Evolutionary conservation across 2,113 vertebrate species (phyloP), one percentile per base, ranked within the genome.

Genomic region (Gobio gobio): DNA sequence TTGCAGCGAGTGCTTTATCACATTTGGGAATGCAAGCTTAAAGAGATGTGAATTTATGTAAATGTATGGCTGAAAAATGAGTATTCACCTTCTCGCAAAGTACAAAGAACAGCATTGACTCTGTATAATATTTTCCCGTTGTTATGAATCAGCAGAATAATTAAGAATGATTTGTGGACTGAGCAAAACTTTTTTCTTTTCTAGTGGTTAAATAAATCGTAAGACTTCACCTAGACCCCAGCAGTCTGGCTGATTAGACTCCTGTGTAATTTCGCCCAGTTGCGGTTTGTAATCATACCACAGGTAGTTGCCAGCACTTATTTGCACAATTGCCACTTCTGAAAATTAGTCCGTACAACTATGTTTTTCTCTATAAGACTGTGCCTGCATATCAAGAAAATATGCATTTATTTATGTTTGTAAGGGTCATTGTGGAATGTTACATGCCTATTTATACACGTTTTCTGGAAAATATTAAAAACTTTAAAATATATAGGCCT

Each of bases 111-210:
- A 66, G 75, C 87, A 88, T 86, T 18, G 66, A 87, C 91, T 94
- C 88, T 90, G 95, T 94, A 93, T 86, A 94, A 92, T 93, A 93
- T 92, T 93, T 91, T 90, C 77, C 92, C 88, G 93, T 91, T 93
- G 91, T 93, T 94, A 92, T 92, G 89, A 88, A 91, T 92, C 89
- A 61, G 54, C 85, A 18, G 83, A 91, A 92, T 92, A 90, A 94
- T 94, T 93, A 93, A 91, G 89, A 93, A 92, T 93, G 93, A 94
- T 94, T 94, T 93, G 93, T 94, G 89, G 89, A 91, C 90, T 72
- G 86, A 84, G 86, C 54, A 85, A 86, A 90, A 90, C 87, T 83
- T 61, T 87, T 78, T 58, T 77, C 3, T 47, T 80, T 86, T 88
- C 84, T 22, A 26, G 83, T 24, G 29, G 76, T 87, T 89, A 85